Conservation (phyloP, 2,888 invertebrate species). For the Caradrina clavipalpis region DNA sequence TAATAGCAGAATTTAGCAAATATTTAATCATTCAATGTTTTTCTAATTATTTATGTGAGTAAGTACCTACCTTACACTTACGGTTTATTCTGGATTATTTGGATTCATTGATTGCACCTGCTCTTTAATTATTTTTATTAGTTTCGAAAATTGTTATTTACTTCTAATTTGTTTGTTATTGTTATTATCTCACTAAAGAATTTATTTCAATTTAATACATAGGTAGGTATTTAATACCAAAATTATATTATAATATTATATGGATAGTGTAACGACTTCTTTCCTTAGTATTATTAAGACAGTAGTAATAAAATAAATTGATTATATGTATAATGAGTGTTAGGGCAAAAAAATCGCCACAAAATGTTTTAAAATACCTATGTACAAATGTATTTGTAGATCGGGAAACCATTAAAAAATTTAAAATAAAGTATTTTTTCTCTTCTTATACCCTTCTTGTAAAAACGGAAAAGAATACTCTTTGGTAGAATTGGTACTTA, state of each 20-base stretch:
- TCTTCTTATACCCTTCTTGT: not conserved
- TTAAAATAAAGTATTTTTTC: constrained; percentile 13
- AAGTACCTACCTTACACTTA: not conserved
- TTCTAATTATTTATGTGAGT: not conserved
- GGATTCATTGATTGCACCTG: constrained; percentile 3
- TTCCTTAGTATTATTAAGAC: constrained; percentile 57
- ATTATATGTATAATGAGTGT: constrained; percentile 81
- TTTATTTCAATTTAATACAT: constrained; percentile 59
- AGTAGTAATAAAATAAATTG: constrained; percentile 71
- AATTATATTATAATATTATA: constrained; percentile 40
- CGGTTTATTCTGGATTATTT: not conserved
- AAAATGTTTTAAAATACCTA: constrained; percentile 82
- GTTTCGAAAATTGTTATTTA: constrained; percentile 47
- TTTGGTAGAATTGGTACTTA: too few species aligned
- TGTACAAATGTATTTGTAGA: constrained; percentile 89
- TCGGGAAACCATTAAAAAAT: constrained; percentile 81
- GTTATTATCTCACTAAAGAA: constrained; percentile 45
- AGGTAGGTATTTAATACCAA: constrained; percentile 75
- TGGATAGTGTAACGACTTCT: constrained; percentile 39
- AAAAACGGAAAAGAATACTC: too few species aligned
- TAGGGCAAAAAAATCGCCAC: constrained; percentile 82
- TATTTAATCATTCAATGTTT: not conserved
- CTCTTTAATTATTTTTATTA: constrained; percentile 13
- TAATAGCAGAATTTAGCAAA: constrained; percentile 7
- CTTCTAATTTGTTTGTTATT: constrained; percentile 57